phyloP scores from a whole-genome alignment of 1,140 invertebrate genomes.

The Ceratina japonica region DNA sequence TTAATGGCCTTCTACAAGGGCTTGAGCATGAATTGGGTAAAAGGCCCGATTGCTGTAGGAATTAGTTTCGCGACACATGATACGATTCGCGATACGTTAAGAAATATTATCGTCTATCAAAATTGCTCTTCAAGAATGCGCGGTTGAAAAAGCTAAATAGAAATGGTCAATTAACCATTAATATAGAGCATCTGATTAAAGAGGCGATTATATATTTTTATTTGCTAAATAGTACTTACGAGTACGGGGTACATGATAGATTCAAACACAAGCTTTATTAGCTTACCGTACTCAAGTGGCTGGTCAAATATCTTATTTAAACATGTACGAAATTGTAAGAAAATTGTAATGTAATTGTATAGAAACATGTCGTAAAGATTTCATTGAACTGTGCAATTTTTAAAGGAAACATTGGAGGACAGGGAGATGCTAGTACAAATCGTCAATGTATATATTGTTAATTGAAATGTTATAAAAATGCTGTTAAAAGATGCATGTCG shows the following conservation, averaged over 20 bases:
- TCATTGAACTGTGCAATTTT: constrained; percentile 33
- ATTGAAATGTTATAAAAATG: constrained; percentile 51
- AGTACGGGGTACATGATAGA: background rate
- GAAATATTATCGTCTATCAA: constrained; percentile 58
- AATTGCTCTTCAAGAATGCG: background rate
- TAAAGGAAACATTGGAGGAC: constrained; percentile 17
- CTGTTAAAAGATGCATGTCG: constrained; percentile 45
- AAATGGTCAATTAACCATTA: constrained; percentile 28
- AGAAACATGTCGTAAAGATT: constrained; percentile 14
- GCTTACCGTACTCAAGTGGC: background rate
- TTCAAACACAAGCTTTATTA: background rate
- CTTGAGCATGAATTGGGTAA: constrained; percentile 99
- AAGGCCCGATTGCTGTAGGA: constrained; percentile 98
- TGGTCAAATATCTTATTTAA: background rate
- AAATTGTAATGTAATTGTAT: constrained; percentile 10
- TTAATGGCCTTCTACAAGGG: constrained; percentile 97
- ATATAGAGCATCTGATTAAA: constrained; percentile 14
- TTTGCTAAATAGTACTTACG: background rate
- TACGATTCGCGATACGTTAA: constrained; percentile 84
- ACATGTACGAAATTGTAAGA: constrained; percentile 29
- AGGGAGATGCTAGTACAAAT: constrained; percentile 56
- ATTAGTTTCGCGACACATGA: constrained; percentile 99
- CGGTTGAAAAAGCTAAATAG: background rate
- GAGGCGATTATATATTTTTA: constrained; percentile 30
- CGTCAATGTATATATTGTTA: constrained; percentile 62